Base-by-base conservation (phyloP, 2,888 invertebrate species). In the Podabrus alpinus region DNA sequence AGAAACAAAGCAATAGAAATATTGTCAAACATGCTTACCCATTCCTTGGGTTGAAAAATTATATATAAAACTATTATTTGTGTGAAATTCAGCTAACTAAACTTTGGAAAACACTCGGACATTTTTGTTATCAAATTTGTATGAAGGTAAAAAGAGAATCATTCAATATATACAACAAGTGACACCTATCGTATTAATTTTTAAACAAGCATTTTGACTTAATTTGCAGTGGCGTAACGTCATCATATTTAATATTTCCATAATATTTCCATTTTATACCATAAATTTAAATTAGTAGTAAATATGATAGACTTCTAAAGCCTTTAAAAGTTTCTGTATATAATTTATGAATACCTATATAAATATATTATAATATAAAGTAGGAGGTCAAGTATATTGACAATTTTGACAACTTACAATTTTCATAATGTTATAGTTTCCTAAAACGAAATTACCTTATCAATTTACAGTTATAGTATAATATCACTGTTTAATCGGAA, bases 81-180 rank as follows among this genome's bases (percentile, higher is more conserved):
- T 15, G 19, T 15, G 59, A 25, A 61, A 60, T 72, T 59, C 67
- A 73, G 70, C 67, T 64, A 69, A 69, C 64, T 24, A 29, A 69
- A 59, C 24, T 70, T 75, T 75, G 75, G 72, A 21, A 21, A 69
- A 72, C 69, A 67, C 15, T 72, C 72, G 72, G 75, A 75, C 70
- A 72, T 75, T 75, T 75, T 70, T 75, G 71, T 75, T 71, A 75
- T 75, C 75, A 73, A 15, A 64, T 64, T 64, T 64, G 21, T 64
- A 45, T 45, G n/a, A 45, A 45, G 45, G 45, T 45, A 45, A 45
- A 45, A 45, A 45, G 45, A 45, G 45, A 45, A n/a, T 45, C 45
- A 45, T 45, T 45, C n/a, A 45, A 45, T 45, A 45, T 45, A 45
- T 45, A 45, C 45, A 45, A 45, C 45, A n/a, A 45, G 45, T 45